Evolutionary conservation across 2,797 vertebrate genomes (phyloP), one percentile per base, ranked within the genome.

Genomic region (Nyctibius grandis): DNA sequence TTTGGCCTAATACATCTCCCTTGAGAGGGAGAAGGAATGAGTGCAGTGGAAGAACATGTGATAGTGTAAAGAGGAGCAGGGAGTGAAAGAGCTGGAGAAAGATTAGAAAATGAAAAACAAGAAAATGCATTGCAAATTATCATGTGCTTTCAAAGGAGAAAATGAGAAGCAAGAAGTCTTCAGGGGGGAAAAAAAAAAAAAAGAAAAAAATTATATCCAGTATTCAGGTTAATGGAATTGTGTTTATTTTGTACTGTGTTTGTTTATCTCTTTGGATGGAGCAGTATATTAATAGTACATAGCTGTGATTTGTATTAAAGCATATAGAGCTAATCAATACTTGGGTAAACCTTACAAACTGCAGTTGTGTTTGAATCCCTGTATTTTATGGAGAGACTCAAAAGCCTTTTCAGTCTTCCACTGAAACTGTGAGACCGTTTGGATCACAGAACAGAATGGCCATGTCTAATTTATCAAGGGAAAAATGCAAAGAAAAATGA

Each of bases 171-270:
- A 86, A 48, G n/a, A 68, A 57, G 7, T 64, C n/a, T 69, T 81
- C 0, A 0, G 22, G 3, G 22, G n/a, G n/a, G n/a, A n/a, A n/a
- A n/a, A n/a, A n/a, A 1, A 7, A 9, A 0, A 1, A 34, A 63
- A 17, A 9, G 47, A 28, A 11, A 9, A 5, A 28, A 31, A 36
- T 4, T 17, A 28, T 47, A 29, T 56, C 38, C 5, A 50, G 4
- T 80, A 20, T 94, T 93, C 38, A 76, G 15, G 6, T 87, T 91
- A 74, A 63, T 82, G 40, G 50, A 65, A 63, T 18, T 65, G 22
- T 34, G 23, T 92, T 91, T 83, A 22, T 74, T 72, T 91, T 78
- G 12, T 75, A 47, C 15, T 63, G 6, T 29, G 47, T 63, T 60
- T 79, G 15, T 64, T 74, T 80, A 34, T 73, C 28, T 83, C 40